Percentiles rank a stretch among this genome's conserved stretches.
phyloP scores from a whole-genome alignment of 2,888 invertebrate species.

The Rotaria sp. region DNA sequence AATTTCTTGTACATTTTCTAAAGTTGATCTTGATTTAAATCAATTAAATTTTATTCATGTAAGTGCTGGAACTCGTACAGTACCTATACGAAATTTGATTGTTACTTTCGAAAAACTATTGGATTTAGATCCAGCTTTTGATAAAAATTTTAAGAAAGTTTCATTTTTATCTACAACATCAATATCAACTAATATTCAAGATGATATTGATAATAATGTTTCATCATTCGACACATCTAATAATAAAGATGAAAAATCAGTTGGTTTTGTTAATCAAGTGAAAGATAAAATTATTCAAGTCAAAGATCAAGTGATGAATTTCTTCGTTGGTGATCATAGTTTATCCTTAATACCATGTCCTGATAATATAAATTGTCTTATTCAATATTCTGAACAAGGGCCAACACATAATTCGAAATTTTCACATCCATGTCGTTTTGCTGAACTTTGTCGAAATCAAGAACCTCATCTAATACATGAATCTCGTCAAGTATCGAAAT shows the following conservation, averaged over 20 bases:
- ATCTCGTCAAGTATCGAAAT: neutral
- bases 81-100: neutral
- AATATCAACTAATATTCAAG: too few species aligned
- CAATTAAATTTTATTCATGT: neutral
- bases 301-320: too few species aligned
- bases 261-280: too few species aligned
- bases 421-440: neutral
- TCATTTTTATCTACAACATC: neutral
- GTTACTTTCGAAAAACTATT: neutral
- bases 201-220: too few species aligned
- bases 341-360: neutral
- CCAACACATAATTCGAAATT: neutral
- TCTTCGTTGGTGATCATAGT: neutral
- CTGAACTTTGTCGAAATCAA: neutral
- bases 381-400: neutral
- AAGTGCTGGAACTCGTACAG: neutral
- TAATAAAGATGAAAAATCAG: too few species aligned
- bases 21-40: neutral
- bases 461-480: neutral
- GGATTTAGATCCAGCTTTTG: neutral
- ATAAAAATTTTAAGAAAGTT: neutral
- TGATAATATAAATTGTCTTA: neutral
- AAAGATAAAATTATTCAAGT: too few species aligned
- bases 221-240: too few species aligned
- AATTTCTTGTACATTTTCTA: neutral